Percentiles rank a stretch among this genome's conserved stretches.
Evolutionary conservation across 2,888 invertebrate species (phyloP).

Genomic region (Bellardia pandia): DNA sequence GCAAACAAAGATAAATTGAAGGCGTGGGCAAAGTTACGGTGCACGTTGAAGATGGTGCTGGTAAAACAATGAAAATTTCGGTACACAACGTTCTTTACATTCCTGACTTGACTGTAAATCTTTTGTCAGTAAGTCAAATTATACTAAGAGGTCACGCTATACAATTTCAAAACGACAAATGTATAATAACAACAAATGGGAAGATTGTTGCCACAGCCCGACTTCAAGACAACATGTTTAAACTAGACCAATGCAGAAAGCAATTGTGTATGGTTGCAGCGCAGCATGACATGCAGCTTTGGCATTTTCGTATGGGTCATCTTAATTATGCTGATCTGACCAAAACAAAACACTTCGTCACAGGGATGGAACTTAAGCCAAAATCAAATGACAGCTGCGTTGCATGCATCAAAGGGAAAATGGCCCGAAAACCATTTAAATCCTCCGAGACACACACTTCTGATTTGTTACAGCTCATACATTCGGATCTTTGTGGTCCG

Average conservation of each 20-base stretch:
- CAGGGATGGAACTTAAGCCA: constrained; percentile 13
- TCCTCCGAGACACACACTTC: constrained; percentile 15
- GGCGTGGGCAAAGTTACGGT: constrained; percentile 14
- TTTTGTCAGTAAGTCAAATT: constrained; percentile 56
- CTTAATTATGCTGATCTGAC: constrained; percentile 42
- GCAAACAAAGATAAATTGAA: constrained; percentile 42
- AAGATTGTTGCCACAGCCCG: constrained; percentile 17
- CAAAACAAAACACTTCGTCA: constrained; percentile 27
- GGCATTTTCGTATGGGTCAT: constrained; percentile 63
- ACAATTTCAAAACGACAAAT: constrained; percentile 8
- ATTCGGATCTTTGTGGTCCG: constrained; percentile 46
- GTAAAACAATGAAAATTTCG: neutral
- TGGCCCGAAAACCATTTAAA: neutral
- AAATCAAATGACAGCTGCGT: neutral
- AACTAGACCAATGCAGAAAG: neutral
- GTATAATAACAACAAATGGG: constrained; percentile 12
- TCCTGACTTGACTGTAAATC: constrained; percentile 43
- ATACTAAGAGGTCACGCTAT: constrained; percentile 20
- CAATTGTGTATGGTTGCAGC: constrained; percentile 12
- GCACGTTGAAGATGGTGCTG: neutral
- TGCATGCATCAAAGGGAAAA: constrained; percentile 40
- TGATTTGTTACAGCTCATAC: constrained; percentile 42
- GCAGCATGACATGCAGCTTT: neutral
- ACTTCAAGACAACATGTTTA: constrained; percentile 41
- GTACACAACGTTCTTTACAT: constrained; percentile 17